These are phyloP conservation scores for Eutrigla gurnardus DNA, from an alignment of 2,797 vertebrate genomes.

Conservation along the genomic window DNA sequence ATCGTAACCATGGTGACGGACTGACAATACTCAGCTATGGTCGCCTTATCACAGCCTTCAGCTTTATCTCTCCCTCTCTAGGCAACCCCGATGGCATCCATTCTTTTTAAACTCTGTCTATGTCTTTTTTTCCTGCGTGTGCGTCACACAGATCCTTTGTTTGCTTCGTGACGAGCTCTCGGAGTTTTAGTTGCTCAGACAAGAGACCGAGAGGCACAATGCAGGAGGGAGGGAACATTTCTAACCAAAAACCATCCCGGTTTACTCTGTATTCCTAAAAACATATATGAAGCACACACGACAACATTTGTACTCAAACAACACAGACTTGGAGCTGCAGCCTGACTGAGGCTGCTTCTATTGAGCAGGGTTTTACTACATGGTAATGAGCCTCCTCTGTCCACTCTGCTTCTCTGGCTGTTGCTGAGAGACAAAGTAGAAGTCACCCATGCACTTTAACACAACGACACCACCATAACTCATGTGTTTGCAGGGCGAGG, in stretches of 20 bases:
- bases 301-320: background rate
- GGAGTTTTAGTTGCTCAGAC: conserved; percentile 20
- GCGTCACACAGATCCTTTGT: conserved; percentile 70
- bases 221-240: background rate
- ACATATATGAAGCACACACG: background rate
- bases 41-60: conserved; percentile 28
- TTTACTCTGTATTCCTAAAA: background rate
- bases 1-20: conserved; percentile 29
- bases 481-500: conserved; percentile 37
- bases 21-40: conserved; percentile 16
- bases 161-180: conserved; percentile 38
- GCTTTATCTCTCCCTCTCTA: conserved; percentile 70
- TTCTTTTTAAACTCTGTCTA: conserved; percentile 21
- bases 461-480: conserved; percentile 69
- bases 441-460: conserved; percentile 73
- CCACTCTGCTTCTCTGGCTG: conserved; percentile 62
- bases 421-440: conserved; percentile 83
- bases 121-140: conserved; percentile 33
- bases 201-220: conserved; percentile 14
- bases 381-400: conserved; percentile 79
- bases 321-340: conserved; percentile 17
- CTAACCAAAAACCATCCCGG: background rate
- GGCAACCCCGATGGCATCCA: conserved; percentile 76
- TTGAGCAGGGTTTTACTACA: conserved; percentile 74
- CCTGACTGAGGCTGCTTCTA: conserved; percentile 37